Evolutionary conservation across 2,113 vertebrate genomes (phyloP).

Genomic region (Dasypus novemcinctus): DNA sequence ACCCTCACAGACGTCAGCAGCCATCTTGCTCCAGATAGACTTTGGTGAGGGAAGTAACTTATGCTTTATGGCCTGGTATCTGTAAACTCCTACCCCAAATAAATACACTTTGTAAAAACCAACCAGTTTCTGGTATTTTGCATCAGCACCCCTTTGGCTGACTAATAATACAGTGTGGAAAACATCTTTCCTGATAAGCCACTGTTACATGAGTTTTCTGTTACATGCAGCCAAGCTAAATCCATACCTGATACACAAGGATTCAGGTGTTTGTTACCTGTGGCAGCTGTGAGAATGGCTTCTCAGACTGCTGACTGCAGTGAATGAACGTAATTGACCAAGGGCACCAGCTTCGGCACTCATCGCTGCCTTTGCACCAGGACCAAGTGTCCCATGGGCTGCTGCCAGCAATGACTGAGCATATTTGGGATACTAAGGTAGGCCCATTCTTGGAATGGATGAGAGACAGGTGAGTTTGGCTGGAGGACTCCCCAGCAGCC

Average conservation of each 20-base stretch:
- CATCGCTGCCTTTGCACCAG: neutral
- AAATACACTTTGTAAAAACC: no score
- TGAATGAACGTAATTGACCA: neutral
- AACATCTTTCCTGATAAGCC: neutral
- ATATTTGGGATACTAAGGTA: neutral
- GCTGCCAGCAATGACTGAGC: neutral
- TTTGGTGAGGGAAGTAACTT: no score
- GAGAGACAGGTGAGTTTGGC: neutral
- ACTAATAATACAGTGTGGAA: no score
- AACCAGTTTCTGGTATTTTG: no score
- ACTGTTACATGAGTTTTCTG: neutral
- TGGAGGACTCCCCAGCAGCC: neutral
- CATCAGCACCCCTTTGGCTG: no score
- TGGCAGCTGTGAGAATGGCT: neutral
- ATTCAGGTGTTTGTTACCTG: neutral
- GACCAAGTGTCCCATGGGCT: neutral
- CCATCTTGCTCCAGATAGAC: no score
- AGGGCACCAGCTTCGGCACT: neutral
- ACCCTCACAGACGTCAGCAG: no score
- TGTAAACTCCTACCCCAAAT: no score
- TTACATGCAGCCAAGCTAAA: neutral
- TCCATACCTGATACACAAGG: neutral
- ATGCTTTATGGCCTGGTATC: no score
- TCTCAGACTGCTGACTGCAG: neutral
- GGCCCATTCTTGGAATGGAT: neutral